Evolutionary conservation across 2,113 vertebrate genomes (phyloP), one percentile per base, ranked within the genome.

Genomic region (Erythrolamprus reginae): DNA sequence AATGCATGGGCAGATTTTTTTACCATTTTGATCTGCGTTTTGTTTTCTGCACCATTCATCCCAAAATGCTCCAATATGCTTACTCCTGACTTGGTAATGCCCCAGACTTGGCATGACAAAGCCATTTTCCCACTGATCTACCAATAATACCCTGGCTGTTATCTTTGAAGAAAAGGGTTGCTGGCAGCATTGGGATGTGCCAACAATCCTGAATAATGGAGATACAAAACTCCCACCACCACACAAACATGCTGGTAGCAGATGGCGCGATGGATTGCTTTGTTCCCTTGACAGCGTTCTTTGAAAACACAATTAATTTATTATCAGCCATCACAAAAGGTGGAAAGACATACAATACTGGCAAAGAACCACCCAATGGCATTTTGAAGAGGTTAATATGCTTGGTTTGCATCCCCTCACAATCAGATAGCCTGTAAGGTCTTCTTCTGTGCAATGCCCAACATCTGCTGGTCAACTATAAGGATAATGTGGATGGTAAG

Each of bases 181-280:
- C 84, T 0, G 0, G 83, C 92, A 91, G 0, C 88, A 24, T 0
- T 0, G 91, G 47, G 23, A 91, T 89, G 88, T 88, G 70, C 90
- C 0, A 3, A 17, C 50, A 50, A 86, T 56, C 42, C 65, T 85
- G 65, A 52, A 83, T 0, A 0, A 89, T 61, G 70, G 24, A 83
- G 90, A 90, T 24, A 23, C 38, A 56, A 93, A 88, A 6, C 48
- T 48, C 90, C 92, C 86, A 28, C 0, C 82, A 0, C 85, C 15
- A 0, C 1, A 82, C 92, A 93, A 94, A 10, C 89, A 52, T 90
- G 91, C 87, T 88, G 83, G 15, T 88, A 92, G 92, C 94, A 95
- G 94, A 95, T 93, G 95, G 93, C 94, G 93, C 88, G 92, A 92
- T 65, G 6, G 26, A 93, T 52, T 89, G 93, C 90, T 95, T 92